Percentiles rank a stretch among this genome's conserved stretches.
phyloP scores from a whole-genome alignment of 2,797 vertebrate species.

The Pangasius djambal region DNA sequence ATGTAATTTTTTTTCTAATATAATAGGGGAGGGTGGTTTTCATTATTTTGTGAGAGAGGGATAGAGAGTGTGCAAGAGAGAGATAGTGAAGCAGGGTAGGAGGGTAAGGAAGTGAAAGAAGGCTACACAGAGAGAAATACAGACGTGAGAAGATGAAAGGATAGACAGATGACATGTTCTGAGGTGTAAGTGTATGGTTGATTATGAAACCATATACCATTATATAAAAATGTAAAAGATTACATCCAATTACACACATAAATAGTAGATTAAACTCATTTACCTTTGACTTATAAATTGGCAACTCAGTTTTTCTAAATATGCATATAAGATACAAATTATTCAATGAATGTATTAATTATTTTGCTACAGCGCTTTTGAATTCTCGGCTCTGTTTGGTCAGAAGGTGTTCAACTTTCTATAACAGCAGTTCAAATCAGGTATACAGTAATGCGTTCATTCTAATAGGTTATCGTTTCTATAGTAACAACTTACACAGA shows the following conservation, averaged over 20 bases:
- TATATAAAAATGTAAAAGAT: not conserved
- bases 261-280: not conserved
- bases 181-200: not conserved
- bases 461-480: not conserved
- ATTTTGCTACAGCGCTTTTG: not conserved
- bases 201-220: constrained; percentile 2
- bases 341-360: not conserved
- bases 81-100: not conserved
- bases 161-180: not conserved
- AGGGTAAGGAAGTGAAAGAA: constrained; percentile 9
- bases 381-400: too few species aligned
- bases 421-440: not conserved
- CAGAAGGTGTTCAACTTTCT: not conserved
- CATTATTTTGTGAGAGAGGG: constrained; percentile 42
- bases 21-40: constrained; percentile 26
- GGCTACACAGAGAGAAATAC: not conserved
- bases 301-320: not conserved
- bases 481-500: not conserved
- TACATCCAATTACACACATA: not conserved
- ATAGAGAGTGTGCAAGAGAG: constrained; percentile 2
- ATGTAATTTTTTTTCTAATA: constrained; percentile 43
- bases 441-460: not conserved
- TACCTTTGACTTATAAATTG: not conserved
- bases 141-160: constrained; percentile 8
- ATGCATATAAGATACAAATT: not conserved